Percentiles rank a stretch among this genome's conserved stretches.
Conservation (phyloP, 2,113 vertebrate genomes). For the Nyctibius bracteatus region DNA sequence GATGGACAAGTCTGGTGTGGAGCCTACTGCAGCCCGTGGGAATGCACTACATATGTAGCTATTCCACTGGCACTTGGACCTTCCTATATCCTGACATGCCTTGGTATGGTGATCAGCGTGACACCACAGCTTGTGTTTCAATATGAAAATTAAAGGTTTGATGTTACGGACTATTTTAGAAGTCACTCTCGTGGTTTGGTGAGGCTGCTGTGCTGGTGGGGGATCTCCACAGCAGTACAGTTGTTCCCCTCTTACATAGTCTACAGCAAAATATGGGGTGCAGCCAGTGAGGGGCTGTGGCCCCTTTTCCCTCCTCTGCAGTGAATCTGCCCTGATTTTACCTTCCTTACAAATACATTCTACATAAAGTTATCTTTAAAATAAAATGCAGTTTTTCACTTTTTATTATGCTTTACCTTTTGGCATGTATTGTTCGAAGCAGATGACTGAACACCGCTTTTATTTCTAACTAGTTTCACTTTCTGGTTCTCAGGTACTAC, state of each 20-base stretch:
- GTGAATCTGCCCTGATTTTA: neutral
- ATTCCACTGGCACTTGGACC: neutral
- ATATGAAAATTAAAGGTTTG: neutral
- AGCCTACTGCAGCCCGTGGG: neutral
- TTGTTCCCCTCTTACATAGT: neutral
- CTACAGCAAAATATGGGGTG: neutral
- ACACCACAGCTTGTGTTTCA: neutral
- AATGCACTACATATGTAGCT: rapidly evolving
- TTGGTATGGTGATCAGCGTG: neutral
- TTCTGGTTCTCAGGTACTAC: neutral
- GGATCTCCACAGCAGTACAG: neutral
- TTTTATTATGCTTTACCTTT: neutral
- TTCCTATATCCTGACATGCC: neutral
- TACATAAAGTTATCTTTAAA: neutral
- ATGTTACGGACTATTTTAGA: neutral
- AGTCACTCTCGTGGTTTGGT: neutral
- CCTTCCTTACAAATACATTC: neutral
- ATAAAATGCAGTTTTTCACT: neutral
- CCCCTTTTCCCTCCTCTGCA: neutral
- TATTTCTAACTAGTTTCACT: neutral
- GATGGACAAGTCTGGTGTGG: neutral
- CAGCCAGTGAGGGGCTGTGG: neutral
- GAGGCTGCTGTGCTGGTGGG: neutral
- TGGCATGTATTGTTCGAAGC: neutral
- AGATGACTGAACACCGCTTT: neutral